phyloP scores from a whole-genome alignment of 2,797 vertebrate species.

The Gymnodraco acuticeps region DNA sequence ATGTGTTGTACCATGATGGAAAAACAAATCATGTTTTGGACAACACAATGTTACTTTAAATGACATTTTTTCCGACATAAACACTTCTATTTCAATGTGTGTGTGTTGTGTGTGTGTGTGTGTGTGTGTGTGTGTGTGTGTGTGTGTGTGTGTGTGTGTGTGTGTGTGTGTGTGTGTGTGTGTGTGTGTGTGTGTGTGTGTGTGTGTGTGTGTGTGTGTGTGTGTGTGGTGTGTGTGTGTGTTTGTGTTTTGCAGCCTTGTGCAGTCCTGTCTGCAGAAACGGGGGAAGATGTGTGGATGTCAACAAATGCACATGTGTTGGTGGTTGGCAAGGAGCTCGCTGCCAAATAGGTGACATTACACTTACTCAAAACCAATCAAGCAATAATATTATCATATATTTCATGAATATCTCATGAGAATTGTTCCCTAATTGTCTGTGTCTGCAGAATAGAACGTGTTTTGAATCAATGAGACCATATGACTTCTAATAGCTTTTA shows the following conservation, averaged over 20 bases:
- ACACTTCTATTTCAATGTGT: neutral
- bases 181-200: slow-evolving; percentile 32
- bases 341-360: slow-evolving; percentile 86
- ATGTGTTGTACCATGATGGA: neutral
- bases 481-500: neutral
- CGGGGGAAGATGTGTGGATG: slow-evolving; percentile 85
- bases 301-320: slow-evolving; percentile 86
- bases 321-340: slow-evolving; percentile 86
- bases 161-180: slow-evolving; percentile 10
- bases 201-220: slow-evolving; percentile 41
- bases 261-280: slow-evolving; percentile 87
- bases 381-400: neutral
- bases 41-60: neutral
- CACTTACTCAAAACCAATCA: neutral
- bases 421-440: neutral
- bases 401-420: neutral
- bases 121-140: slow-evolving; percentile 26
- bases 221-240: slow-evolving; percentile 28
- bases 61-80: neutral
- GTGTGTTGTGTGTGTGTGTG: slow-evolving; percentile 38
- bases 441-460: neutral
- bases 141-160: slow-evolving; percentile 26
- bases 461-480: neutral
- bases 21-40: neutral
- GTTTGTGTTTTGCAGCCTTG: slow-evolving; percentile 74